phyloP scores from a whole-genome alignment of 2,797 vertebrate genomes.

The Protosalanx chinensis region DNA sequence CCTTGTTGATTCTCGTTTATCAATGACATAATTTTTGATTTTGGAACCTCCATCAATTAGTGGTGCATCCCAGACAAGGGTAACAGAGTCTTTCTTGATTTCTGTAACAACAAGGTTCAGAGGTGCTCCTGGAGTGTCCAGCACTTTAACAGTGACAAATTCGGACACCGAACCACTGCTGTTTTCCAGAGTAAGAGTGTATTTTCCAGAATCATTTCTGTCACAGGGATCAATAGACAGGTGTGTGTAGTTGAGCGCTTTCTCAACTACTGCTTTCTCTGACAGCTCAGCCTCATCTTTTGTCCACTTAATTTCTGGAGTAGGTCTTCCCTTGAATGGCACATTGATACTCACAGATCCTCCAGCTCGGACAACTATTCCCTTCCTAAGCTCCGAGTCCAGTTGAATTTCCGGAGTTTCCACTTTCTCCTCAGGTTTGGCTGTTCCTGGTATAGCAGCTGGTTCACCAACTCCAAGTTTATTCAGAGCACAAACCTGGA shows the following conservation, averaged over 20 bases:
- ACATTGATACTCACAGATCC: slow-evolving; percentile 89
- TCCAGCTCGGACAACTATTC: slow-evolving; percentile 89
- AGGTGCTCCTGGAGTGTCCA: slow-evolving; percentile 92
- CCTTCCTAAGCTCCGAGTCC: slow-evolving; percentile 94
- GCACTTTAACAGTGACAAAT: slow-evolving; percentile 89
- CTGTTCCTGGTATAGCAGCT: slow-evolving; percentile 81
- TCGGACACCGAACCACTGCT: slow-evolving; percentile 91
- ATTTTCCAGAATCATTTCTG: slow-evolving; percentile 95
- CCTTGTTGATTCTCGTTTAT: slow-evolving; percentile 96
- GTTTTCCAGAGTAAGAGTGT: slow-evolving; percentile 86
- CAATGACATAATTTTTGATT: slow-evolving; percentile 94
- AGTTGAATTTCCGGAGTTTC: slow-evolving; percentile 91
- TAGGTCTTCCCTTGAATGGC: slow-evolving; percentile 93
- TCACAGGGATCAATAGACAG: slow-evolving; percentile 95
- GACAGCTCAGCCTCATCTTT: slow-evolving; percentile 89
- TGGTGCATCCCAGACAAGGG: slow-evolving; percentile 90
- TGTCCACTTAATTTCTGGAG: slow-evolving; percentile 90
- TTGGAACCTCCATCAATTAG: slow-evolving; percentile 92
- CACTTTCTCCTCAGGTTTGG: slow-evolving; percentile 92
- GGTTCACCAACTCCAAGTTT: slow-evolving; percentile 94
- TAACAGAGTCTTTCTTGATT: slow-evolving; percentile 85
- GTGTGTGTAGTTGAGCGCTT: slow-evolving; percentile 84
- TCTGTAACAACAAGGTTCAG: slow-evolving; percentile 89
- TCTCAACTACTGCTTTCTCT: slow-evolving; percentile 90
- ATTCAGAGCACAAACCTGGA: slow-evolving; percentile 93